phyloP scores from a whole-genome alignment of 2,797 vertebrate species.

The Anas capensis region DNA sequence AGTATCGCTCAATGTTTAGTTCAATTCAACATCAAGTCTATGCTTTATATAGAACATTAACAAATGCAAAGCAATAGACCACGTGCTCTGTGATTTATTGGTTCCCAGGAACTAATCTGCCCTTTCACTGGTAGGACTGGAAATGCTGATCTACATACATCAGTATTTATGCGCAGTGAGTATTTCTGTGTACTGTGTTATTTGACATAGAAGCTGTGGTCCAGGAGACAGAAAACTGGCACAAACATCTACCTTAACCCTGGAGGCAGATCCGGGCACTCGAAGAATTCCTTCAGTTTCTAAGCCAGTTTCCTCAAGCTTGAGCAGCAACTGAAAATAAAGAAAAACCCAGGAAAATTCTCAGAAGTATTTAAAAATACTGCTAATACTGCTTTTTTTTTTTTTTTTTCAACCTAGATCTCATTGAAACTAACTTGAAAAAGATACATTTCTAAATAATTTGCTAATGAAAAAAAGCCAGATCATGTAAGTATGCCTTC shows the following conservation, averaged over 20 bases:
- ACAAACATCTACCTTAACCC: constrained; percentile 88
- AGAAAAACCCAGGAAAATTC: constrained; percentile 1
- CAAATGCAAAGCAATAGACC: not conserved
- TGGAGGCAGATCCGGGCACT: constrained; percentile 91
- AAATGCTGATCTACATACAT: not conserved
- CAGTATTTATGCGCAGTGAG: not conserved
- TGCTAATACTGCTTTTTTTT: not conserved
- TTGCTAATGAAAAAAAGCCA: not conserved
- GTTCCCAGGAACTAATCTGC: constrained; percentile 50
- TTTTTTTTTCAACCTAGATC: not conserved
- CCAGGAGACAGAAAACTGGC: not conserved
- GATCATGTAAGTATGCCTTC: not conserved
- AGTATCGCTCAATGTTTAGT: not conserved
- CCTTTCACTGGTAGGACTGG: constrained; percentile 2
- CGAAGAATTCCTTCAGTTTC: constrained; percentile 96
- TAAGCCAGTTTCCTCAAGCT: constrained; percentile 91
- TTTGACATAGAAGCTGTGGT: not conserved
- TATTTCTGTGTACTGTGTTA: not conserved
- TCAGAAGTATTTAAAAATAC: not conserved
- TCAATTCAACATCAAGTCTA: not conserved
- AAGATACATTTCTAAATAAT: not conserved
- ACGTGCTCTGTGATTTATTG: constrained; percentile 21
- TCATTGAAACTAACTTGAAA: not conserved
- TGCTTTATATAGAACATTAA: constrained; percentile 27
- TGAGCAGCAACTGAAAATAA: constrained; percentile 86